phyloP scores from a whole-genome alignment of 2,113 vertebrate species.

The Oreamnos americanus region DNA sequence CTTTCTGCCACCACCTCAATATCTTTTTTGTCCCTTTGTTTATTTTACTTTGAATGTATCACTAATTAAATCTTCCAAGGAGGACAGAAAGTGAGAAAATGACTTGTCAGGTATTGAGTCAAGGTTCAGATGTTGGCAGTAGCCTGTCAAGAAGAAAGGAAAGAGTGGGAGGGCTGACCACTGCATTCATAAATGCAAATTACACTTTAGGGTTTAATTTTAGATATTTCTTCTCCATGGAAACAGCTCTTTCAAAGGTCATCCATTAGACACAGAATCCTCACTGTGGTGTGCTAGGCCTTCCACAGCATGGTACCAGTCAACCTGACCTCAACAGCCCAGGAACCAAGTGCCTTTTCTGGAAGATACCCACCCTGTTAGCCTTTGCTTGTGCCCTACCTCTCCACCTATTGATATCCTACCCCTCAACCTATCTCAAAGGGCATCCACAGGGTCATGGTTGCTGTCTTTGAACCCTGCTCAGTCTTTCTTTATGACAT shows the following conservation, averaged over 20 bases:
- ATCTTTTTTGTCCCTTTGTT: background rate
- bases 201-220: background rate
- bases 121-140: background rate
- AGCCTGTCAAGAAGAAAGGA: background rate
- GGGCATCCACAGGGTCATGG: background rate
- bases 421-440: background rate
- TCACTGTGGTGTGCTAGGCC: background rate
- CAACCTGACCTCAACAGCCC: background rate
- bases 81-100: background rate
- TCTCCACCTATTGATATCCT: background rate
- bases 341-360: background rate
- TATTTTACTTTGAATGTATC: background rate
- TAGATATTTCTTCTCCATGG: background rate
- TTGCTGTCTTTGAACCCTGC: background rate
- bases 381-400: background rate
- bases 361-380: background rate
- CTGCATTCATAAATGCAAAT: background rate
- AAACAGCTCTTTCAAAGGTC: background rate
- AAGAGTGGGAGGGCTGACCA: background rate
- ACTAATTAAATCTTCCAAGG: background rate
- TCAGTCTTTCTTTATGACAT: background rate
- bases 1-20: background rate
- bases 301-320: background rate
- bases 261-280: background rate
- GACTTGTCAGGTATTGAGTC: background rate